Conservation (phyloP, 2,113 vertebrate species). For the Apodemus speciosus region DNA sequence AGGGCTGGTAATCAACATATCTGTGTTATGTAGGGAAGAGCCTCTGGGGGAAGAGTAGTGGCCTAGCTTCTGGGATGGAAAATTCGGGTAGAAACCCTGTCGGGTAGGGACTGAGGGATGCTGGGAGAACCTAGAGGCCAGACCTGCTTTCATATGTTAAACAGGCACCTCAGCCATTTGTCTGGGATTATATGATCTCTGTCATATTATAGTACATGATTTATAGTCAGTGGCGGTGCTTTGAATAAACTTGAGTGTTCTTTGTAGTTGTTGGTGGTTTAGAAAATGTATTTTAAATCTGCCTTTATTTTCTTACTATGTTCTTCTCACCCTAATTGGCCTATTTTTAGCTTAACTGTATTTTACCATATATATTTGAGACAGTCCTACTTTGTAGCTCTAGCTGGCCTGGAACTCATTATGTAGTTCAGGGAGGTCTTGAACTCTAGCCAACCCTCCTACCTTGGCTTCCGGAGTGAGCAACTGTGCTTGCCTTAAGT, state of each 20-base stretch:
- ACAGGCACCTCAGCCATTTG: background rate
- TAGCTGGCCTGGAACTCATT: background rate
- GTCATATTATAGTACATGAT: background rate
- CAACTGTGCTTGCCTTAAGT: background rate
- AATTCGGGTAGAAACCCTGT: background rate
- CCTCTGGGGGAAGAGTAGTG: background rate
- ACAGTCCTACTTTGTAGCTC: background rate
- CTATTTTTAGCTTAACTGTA: constrained; percentile 1
- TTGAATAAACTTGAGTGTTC: background rate
- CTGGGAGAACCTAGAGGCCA: background rate
- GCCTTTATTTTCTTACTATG: background rate
- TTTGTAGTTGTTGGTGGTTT: background rate
- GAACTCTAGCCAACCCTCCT: background rate
- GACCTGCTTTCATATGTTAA: background rate
- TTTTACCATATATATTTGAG: background rate
- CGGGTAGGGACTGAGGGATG: background rate
- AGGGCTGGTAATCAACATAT: background rate
- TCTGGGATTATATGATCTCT: background rate
- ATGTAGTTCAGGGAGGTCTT: background rate
- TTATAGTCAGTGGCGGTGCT: background rate
- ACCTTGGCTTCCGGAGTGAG: background rate
- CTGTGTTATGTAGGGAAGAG: background rate
- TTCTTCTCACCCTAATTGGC: background rate
- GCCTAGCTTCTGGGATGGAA: background rate
- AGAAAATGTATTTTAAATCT: constrained; percentile 47